These are phyloP conservation scores for Bos javanicus DNA, from an alignment of 2,113 vertebrate genomes.

Conservation along the genomic window DNA sequence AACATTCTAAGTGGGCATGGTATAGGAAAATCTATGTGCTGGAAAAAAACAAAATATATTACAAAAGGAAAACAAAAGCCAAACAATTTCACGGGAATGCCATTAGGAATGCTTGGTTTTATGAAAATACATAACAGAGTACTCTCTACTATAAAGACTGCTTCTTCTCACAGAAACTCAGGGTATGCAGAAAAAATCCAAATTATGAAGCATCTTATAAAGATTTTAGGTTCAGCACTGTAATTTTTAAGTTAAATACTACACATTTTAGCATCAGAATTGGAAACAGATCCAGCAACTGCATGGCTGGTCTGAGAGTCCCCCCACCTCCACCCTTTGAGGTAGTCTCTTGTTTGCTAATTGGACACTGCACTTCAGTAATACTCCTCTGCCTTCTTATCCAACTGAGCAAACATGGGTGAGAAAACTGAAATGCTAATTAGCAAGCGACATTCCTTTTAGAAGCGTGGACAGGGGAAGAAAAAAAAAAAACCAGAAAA, in stretches of 20 bases:
- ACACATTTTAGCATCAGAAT: neutral
- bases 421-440: neutral
- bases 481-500: neutral
- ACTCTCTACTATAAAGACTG: neutral
- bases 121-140: neutral
- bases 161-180: neutral
- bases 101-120: neutral
- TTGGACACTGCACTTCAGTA: neutral
- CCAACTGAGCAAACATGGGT: neutral
- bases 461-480: neutral
- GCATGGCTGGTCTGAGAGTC: no score
- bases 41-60: conserved; percentile 51
- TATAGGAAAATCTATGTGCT: conserved; percentile 97
- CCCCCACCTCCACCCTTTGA: neutral
- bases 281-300: neutral
- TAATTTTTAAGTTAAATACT: neutral
- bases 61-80: conserved; percentile 36
- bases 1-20: conserved; percentile 95
- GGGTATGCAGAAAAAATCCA: neutral
- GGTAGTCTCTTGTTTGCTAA: neutral
- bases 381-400: neutral
- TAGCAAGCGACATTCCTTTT: neutral
- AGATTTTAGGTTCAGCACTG: neutral
- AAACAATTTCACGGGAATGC: neutral
- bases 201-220: neutral